These are phyloP conservation scores for Pterocles gutturalis DNA, from an alignment of 2,113 vertebrate species.

Conservation along the genomic window DNA sequence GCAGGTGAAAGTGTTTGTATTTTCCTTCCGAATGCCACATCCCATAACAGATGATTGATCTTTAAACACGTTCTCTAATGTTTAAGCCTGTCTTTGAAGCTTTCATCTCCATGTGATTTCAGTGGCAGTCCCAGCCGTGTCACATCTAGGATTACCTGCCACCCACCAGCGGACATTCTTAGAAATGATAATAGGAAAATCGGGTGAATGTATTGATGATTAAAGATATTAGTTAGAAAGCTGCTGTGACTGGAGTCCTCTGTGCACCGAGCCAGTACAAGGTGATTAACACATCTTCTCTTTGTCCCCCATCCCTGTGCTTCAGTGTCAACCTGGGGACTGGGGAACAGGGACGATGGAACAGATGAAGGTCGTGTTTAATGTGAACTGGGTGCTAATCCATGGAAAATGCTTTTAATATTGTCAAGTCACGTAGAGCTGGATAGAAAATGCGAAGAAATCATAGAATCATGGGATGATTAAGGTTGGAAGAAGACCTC, in stretches of 20 bases:
- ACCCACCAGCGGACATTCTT: background rate
- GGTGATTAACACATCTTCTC: background rate
- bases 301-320: background rate
- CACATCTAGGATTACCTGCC: background rate
- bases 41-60: background rate
- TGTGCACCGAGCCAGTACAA: background rate
- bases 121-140: background rate
- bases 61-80: background rate
- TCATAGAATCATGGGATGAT: too few species aligned
- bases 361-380: background rate
- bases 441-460: background rate
- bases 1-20: background rate
- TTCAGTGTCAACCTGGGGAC: background rate
- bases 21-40: background rate
- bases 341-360: rapidly evolving
- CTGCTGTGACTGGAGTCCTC: background rate
- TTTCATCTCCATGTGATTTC: background rate
- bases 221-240: background rate
- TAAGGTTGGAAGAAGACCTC: too few species aligned
- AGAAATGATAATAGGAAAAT: background rate
- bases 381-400: background rate
- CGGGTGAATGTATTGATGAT: background rate
- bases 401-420: background rate
- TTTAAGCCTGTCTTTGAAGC: background rate
- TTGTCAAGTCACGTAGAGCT: background rate